Base-by-base conservation (phyloP, 2,113 vertebrate genomes). In the Sigmodon hispidus region DNA sequence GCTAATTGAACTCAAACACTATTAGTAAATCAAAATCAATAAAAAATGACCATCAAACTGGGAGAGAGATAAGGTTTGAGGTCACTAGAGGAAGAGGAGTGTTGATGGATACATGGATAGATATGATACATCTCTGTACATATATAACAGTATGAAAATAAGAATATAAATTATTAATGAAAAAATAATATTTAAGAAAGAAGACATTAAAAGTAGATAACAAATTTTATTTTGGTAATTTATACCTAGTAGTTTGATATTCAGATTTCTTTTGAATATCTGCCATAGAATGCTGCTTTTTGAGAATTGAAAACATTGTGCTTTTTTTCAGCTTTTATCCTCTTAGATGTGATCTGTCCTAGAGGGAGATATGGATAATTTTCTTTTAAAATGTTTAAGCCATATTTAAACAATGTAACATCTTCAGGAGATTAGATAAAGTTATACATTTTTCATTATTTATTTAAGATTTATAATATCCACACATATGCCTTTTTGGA, bases 371-470 rank as follows among this genome's bases (percentile, higher is more conserved):
- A 69, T 45, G 29, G 21, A 6, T 67, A 88, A 6, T 77, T 89
- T 96, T 92, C 67, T 31, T 26, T 93, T 85, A 80, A 70, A 31
- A 87, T 4, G 85, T 21, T 52, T 81, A 86, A 83, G 24, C 48
- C 31, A 7, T 36, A 65, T 93, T 16, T 79, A 87, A 67, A 87
- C 0, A 76, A 50, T 87, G 36, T 2, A 87, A 48, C 31, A 52
- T 29, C 17, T 94, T 48, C 57, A 63, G 43, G 9, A 93, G 40
- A 7, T 67, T 15, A 83, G 29, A 76, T 55, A 16, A 55, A 85
- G 81, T 93, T 80, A 85, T 79, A 87, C 67, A 61, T 61, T 70
- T 75, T 40, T 91, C 63, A 48, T 81, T 84, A 80, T 79, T 59
- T 7, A 72, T 69, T 73, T 43, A 69, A 70, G 65, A 31, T 4